Percentiles rank a stretch among this genome's conserved stretches.
Conservation (phyloP, 1,140 invertebrate genomes). For the Bradysia coprophila region DNA sequence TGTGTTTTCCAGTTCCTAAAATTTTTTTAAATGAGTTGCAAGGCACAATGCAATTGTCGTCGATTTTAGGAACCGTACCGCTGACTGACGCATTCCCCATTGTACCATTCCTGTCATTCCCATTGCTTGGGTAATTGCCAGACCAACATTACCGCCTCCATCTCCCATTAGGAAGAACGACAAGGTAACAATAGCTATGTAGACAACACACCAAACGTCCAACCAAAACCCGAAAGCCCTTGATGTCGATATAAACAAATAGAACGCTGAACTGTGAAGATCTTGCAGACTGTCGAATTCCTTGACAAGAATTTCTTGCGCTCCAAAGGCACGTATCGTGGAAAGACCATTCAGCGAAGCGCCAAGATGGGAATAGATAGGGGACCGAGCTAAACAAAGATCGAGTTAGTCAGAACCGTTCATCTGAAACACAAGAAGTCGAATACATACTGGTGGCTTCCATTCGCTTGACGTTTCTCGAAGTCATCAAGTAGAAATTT, state of each 20-base stretch:
- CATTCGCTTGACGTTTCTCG: slow-evolving; percentile 68
- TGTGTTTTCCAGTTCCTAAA: slow-evolving; percentile 58
- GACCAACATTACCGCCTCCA: slow-evolving; percentile 53
- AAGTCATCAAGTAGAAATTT: slow-evolving; percentile 61
- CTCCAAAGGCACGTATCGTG: slow-evolving; percentile 72
- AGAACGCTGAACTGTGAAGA: slow-evolving; percentile 43
- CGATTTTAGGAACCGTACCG: too few relatives aligned
- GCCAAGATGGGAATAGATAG: slow-evolving; percentile 74
- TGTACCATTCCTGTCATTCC: slow-evolving; percentile 66
- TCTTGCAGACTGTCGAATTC: slow-evolving; percentile 68
- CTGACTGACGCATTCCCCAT: slow-evolving; percentile 67
- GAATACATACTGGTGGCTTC: slow-evolving; percentile 69
- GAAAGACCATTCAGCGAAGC: slow-evolving; percentile 74
- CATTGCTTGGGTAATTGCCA: slow-evolving; percentile 65
- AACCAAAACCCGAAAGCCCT: slow-evolving; percentile 57
- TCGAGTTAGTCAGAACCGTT: not conserved
- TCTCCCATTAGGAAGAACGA: slow-evolving; percentile 44
- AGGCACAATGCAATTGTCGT: too few relatives aligned
- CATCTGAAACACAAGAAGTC: too few relatives aligned
- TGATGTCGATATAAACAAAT: slow-evolving; percentile 39
- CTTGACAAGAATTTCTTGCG: slow-evolving; percentile 54
- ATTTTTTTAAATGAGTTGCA: too few relatives aligned
- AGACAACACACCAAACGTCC: slow-evolving; percentile 54
- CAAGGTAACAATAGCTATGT: slow-evolving; percentile 45
- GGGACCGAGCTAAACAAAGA: slow-evolving; percentile 42